Percentiles rank a stretch among this genome's conserved stretches.
Evolutionary conservation across 2,113 vertebrate species (phyloP).

Genomic region (Rissa tridactyla): DNA sequence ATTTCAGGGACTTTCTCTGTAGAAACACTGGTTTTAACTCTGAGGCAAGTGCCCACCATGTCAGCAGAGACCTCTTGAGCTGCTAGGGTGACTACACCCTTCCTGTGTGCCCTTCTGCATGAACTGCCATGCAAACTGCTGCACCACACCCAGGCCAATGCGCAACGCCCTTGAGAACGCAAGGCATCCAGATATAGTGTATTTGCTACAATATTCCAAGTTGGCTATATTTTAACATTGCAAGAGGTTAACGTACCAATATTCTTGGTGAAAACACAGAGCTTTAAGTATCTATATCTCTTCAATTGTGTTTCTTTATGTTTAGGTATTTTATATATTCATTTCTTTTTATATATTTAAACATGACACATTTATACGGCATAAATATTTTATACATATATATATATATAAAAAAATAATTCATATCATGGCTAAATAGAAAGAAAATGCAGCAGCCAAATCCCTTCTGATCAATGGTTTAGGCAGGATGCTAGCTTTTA

Average conservation of each 20-base stretch:
- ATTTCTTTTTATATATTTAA: not conserved
- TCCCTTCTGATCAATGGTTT: not conserved
- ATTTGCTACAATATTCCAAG: not conserved
- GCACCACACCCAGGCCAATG: not conserved
- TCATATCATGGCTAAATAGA: not conserved
- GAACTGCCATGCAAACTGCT: not conserved
- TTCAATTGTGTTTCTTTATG: not conserved
- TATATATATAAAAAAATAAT: not conserved
- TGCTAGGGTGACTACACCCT: not conserved
- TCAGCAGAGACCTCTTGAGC: not conserved
- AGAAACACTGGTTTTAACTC: not conserved
- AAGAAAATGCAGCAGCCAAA: not conserved
- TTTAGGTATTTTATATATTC: not conserved
- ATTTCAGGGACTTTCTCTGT: not conserved
- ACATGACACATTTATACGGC: not conserved
- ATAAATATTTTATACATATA: not conserved
- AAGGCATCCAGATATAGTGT: not conserved
- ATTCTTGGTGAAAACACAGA: not conserved
- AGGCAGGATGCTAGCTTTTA: not conserved
- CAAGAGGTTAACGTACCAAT: not conserved
- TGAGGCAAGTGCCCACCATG: not conserved
- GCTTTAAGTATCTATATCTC: not conserved
- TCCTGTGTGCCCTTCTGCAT: not conserved
- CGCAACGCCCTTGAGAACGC: not conserved
- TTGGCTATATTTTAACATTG: not conserved